Conservation (phyloP, 2,113 vertebrate species). For the Brachyistius frenatus region DNA sequence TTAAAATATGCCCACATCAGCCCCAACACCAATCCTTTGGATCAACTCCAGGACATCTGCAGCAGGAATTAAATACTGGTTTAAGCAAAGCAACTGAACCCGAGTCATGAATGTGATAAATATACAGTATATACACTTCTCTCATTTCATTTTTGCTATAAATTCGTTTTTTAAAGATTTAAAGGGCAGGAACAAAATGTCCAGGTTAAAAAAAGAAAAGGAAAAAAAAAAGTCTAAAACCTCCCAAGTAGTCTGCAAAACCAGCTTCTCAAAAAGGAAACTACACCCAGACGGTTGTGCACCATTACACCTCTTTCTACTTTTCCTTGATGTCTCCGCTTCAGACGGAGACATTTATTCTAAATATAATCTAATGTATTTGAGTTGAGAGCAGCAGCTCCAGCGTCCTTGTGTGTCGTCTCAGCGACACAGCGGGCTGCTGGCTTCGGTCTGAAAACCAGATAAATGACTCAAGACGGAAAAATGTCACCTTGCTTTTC, state of each 20-base stretch:
- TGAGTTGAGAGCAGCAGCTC: not conserved
- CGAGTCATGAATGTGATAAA: no score
- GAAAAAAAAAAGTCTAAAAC: no score
- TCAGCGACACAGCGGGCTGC: constrained; percentile 17
- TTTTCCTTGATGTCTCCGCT: not conserved
- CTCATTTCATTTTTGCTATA: no score
- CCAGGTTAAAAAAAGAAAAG: no score
- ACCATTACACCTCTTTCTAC: not conserved
- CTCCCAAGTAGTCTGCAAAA: no score
- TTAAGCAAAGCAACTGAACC: not conserved
- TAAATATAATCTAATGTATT: not conserved
- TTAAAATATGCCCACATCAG: not conserved
- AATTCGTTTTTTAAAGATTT: no score
- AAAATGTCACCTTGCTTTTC: constrained; percentile 9
- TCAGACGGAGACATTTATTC: not conserved
- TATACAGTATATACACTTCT: no score
- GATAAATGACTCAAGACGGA: constrained; percentile 23
- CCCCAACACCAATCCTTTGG: no score
- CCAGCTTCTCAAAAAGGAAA: not conserved
- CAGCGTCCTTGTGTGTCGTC: constrained; percentile 26
- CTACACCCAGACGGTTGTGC: not conserved
- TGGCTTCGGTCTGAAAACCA: constrained; percentile 29
- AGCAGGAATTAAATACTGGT: not conserved
- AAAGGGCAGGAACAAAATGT: no score
- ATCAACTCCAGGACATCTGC: not conserved